Conservation (phyloP, 2,888 invertebrate species). For the Frankliniella intonsa region DNA sequence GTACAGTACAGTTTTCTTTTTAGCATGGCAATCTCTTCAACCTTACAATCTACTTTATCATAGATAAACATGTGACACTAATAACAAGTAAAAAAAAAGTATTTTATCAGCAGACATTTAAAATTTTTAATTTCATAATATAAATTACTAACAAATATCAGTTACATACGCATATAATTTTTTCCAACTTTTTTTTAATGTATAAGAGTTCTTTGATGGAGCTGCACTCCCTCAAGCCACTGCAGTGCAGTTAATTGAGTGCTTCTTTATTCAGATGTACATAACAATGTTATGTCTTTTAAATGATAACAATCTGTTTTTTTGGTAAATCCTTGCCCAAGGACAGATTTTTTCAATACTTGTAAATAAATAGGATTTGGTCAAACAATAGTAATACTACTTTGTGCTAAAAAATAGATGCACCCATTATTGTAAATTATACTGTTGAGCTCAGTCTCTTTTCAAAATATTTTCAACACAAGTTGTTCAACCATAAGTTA, state of each 20-base stretch:
- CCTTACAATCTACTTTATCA: too few species aligned
- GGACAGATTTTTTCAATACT: background rate
- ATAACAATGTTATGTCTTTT: background rate
- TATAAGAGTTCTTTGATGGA: background rate
- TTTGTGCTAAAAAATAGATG: background rate
- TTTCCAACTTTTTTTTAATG: background rate
- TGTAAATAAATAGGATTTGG: background rate
- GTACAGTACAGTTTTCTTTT: too few species aligned
- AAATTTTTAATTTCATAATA: background rate
- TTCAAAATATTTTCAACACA: background rate
- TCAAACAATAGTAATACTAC: background rate
- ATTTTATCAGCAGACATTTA: background rate
- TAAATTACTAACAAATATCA: background rate
- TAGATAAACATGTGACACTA: too few species aligned
- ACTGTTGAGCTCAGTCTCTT: conserved; percentile 12
- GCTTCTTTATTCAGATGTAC: background rate
- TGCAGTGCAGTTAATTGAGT: background rate
- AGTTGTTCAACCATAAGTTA: background rate
- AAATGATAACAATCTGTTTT: background rate
- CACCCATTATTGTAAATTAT: background rate
- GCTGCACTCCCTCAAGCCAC: background rate
- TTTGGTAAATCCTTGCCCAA: background rate
- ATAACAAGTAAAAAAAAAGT: too few species aligned
- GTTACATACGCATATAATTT: background rate
- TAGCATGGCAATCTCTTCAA: too few species aligned